These are phyloP conservation scores for Magallana ariakensis DNA, from an alignment of 1,140 invertebrate species.

Conservation along the genomic window DNA sequence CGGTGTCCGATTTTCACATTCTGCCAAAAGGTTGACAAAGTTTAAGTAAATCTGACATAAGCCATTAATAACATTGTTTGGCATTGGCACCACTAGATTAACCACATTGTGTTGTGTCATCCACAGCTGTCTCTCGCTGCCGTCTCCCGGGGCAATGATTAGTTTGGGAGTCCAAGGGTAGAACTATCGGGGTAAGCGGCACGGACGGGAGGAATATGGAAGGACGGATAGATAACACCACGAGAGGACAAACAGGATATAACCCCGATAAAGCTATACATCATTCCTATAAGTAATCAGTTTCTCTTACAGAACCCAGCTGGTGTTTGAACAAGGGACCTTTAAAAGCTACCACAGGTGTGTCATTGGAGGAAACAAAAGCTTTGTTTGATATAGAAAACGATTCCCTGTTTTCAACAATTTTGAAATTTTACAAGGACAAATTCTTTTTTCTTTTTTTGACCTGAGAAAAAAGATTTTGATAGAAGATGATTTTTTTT, in stretches of 20 bases:
- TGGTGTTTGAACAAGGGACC: background rate
- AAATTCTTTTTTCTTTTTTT: too few relatives aligned
- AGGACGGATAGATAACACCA: too few relatives aligned
- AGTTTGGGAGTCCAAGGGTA: too few relatives aligned
- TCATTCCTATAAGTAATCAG: background rate
- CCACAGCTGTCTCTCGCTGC: background rate
- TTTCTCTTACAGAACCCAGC: background rate
- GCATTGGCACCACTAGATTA: background rate
- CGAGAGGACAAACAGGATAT: background rate
- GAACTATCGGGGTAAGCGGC: too few relatives aligned
- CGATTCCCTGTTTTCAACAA: background rate
- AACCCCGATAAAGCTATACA: background rate
- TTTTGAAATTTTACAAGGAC: too few relatives aligned
- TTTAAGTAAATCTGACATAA: slow-evolving; percentile 16
- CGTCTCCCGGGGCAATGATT: too few relatives aligned
- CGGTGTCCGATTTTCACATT: background rate
- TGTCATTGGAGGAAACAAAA: background rate
- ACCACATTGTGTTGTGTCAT: background rate
- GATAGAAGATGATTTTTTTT: too few relatives aligned
- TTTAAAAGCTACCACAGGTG: background rate
- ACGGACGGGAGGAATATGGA: too few relatives aligned
- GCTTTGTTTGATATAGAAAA: background rate
- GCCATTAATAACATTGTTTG: background rate
- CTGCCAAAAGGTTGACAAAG: slow-evolving; percentile 1
- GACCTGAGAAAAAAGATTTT: too few relatives aligned